Percentiles rank a stretch among this genome's conserved stretches.
phyloP scores from a whole-genome alignment of 2,113 vertebrate species.

The Campylomormyrus numenius region DNA sequence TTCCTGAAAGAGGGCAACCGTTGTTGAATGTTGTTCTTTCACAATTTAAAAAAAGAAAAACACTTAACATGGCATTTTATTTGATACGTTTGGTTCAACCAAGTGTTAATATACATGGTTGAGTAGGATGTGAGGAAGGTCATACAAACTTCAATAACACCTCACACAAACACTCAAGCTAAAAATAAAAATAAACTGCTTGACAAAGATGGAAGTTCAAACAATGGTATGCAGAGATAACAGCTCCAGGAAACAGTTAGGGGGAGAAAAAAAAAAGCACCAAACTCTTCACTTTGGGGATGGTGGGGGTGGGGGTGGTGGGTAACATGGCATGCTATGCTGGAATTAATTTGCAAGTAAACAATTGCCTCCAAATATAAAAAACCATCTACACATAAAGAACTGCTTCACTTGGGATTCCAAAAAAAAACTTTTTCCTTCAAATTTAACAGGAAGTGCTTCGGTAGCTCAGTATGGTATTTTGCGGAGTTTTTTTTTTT shows the following conservation, averaged over 20 bases:
- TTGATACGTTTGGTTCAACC: constrained; percentile 71
- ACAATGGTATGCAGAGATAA: constrained; percentile 71
- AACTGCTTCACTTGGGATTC: not conserved
- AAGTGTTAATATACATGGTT: constrained; percentile 59
- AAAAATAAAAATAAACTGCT: constrained; percentile 53
- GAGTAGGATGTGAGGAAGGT: constrained; percentile 49
- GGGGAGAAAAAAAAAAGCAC: constrained; percentile 47
- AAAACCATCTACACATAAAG: not conserved
- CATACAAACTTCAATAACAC: constrained; percentile 41
- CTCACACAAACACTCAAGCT: constrained; percentile 56
- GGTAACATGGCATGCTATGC: not conserved
- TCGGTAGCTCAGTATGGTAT: constrained; percentile 38
- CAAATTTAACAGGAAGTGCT: constrained; percentile 68
- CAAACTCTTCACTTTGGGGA: constrained; percentile 63
- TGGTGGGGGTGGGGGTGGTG: constrained; percentile 41
- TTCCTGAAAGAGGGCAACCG: constrained; percentile 12
- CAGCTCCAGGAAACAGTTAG: not conserved
- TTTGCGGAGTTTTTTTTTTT: not conserved
- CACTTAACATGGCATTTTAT: constrained; percentile 57
- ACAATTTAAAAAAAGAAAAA: constrained; percentile 57
- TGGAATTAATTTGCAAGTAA: not conserved
- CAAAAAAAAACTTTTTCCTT: constrained; percentile 52
- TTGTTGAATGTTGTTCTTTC: constrained; percentile 77
- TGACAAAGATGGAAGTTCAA: constrained; percentile 74
- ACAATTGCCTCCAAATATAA: not conserved